Base-by-base conservation (phyloP, 1,140 invertebrate genomes). In the Apocrypta bakeri region DNA sequence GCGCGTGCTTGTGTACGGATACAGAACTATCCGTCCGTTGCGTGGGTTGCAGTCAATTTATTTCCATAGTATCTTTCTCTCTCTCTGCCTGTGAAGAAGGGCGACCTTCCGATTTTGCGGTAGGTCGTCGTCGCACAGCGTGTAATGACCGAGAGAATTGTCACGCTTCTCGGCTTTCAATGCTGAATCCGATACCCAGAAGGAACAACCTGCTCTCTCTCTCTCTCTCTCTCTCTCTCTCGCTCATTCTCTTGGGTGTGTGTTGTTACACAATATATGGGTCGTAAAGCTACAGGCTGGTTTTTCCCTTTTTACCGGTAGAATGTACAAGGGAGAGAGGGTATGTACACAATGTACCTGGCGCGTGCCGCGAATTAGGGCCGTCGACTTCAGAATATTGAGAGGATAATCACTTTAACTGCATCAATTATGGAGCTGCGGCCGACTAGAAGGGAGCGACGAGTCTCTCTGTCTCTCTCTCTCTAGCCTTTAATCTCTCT, bases 361-460 rank as follows among this genome's bases (percentile, higher is more conserved):
- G 27, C 63, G 27, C 63, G 63, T 66, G 63, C 63, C 63, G 63
- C 63, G 63, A 66, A 66, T 66, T 66, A 66, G 63, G 63, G 24
- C 63, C 27, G 63, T 21, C 27, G 24, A 27, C 63, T 27, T 25
- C 63, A 25, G 24, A 66, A 66, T 66, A 66, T 66, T 29, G 63
- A 29, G 24, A 25, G 63, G 63, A 66, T 66, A 66, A 66, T 66
- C 63, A 27, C 24, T 66, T 66, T 66, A 66, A 66, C 24, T 66
- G 63, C 63, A 66, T 66, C 63, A 29, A 66, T 66, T 66, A 66
- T 29, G 63, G 63, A 29, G 27, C 12, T 2, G 24, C 25, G 1
- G 27, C 17, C 12, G 68, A 1, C 12, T 37, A 37, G 27, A 29
- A 6, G 64, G 9, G n/a, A n/a, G 64, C 25, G 64, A 29, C 27